Conservation (phyloP, 2,888 invertebrate species). For the Tipula vernalis region DNA sequence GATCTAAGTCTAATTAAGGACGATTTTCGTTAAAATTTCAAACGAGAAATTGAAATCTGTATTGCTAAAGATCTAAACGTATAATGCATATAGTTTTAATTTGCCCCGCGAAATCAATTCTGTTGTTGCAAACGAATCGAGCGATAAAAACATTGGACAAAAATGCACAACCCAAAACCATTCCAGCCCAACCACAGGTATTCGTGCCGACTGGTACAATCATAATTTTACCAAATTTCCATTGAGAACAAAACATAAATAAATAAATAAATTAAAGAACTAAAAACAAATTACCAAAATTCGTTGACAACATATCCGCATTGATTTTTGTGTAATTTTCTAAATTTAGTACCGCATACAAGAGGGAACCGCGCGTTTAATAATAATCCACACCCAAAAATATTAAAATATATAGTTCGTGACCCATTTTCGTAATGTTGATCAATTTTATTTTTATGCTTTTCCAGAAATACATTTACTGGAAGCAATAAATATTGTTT, state of each 20-base stretch:
- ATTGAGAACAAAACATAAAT: background rate
- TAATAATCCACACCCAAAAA: background rate
- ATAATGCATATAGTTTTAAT: too few species aligned
- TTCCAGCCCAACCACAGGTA: background rate
- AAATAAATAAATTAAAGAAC: background rate
- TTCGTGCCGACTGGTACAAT: background rate
- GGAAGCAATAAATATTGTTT: constrained; percentile 12
- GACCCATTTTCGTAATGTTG: too few species aligned
- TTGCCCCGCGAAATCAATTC: too few species aligned
- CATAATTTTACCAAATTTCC: background rate
- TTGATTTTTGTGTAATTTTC: background rate
- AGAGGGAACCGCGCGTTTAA: background rate
- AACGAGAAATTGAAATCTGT: too few species aligned
- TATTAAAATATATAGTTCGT: too few species aligned
- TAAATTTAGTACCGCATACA: background rate
- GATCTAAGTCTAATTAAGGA: too few species aligned
- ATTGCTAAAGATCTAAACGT: too few species aligned
- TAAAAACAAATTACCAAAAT: background rate
- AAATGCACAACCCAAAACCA: background rate
- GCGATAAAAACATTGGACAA: background rate
- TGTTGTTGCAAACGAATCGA: too few species aligned
- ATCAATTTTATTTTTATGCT: background rate
- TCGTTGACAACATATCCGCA: background rate
- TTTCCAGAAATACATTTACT: constrained; percentile 15
- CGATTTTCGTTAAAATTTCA: too few species aligned